These are phyloP conservation scores for Hipposideros armiger DNA, from an alignment of 2,113 vertebrate genomes.

Conservation along the genomic window DNA sequence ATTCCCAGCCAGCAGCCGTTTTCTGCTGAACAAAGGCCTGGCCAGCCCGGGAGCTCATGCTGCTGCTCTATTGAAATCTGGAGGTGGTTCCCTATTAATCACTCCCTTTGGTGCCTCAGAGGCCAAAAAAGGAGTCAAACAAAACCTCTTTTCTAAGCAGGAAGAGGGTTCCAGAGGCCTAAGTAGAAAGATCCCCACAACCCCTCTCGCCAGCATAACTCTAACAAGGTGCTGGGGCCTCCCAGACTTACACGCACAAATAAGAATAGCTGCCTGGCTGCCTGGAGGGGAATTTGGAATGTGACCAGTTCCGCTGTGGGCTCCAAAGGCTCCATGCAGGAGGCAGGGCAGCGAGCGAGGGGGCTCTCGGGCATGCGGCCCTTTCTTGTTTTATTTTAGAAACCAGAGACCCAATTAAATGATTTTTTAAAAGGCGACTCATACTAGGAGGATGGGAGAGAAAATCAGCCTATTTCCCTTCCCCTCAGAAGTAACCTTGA, in stretches of 20 bases:
- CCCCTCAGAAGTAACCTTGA: neutral
- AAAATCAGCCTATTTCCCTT: neutral
- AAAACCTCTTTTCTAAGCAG: conserved; percentile 74
- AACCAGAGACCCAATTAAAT: neutral
- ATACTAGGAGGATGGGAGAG: neutral
- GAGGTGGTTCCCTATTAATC: conserved; percentile 49
- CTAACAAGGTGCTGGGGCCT: neutral
- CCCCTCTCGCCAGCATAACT: neutral
- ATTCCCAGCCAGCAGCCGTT: neutral
- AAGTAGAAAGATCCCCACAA: neutral
- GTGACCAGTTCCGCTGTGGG: neutral
- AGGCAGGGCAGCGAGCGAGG: neutral
- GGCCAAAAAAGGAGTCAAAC: conserved; percentile 44
- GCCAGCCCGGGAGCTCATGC: neutral
- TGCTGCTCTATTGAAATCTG: neutral
- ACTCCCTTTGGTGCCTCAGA: conserved; percentile 34
- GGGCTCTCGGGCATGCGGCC: neutral
- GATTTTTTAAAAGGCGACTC: neutral
- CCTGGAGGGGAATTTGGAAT: accelerated
- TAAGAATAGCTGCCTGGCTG: neutral
- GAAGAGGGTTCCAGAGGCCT: conserved; percentile 50
- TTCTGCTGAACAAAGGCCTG: conserved; percentile 5
- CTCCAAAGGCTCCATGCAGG: neutral
- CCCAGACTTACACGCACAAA: neutral
- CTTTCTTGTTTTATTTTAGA: neutral